Percentiles rank a stretch among this genome's conserved stretches.
These are phyloP conservation scores for Pachyramphus minor DNA, from an alignment of 2,113 vertebrate species.

Conservation along the genomic window DNA sequence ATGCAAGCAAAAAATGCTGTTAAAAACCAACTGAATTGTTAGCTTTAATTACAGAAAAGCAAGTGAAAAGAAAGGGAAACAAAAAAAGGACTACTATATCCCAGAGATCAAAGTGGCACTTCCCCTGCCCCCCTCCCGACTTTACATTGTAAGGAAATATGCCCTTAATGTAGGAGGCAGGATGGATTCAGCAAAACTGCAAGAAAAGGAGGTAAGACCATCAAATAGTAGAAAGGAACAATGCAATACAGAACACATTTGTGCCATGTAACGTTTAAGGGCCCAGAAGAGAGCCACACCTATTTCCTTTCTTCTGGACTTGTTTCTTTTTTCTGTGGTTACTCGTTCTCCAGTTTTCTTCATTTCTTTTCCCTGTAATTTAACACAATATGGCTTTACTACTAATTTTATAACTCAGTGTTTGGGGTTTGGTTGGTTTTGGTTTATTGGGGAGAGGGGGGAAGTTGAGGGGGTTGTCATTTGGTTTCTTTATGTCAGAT, in stretches of 20 bases:
- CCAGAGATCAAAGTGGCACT: rapidly evolving
- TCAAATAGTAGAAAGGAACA: neutral
- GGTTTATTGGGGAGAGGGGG: neutral
- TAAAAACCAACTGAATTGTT: neutral
- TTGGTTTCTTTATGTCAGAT: neutral
- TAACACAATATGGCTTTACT: neutral
- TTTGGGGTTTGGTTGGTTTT: neutral
- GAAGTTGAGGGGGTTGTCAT: neutral
- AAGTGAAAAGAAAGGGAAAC: neutral
- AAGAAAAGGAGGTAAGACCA: neutral
- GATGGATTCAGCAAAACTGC: neutral
- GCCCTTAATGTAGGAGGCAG: neutral
- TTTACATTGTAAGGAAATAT: neutral
- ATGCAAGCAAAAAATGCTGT: neutral
- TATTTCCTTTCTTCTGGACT: neutral
- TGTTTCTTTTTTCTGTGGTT: neutral
- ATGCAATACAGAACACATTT: neutral
- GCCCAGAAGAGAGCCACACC: neutral
- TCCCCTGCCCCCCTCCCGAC: neutral
- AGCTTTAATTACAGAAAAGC: neutral
- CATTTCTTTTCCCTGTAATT: neutral
- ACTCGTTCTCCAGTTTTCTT: neutral
- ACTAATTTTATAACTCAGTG: neutral
- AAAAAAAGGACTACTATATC: neutral
- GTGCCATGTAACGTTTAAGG: neutral